Conservation (phyloP, 2,888 invertebrate species). For the Mimas tiliae region DNA sequence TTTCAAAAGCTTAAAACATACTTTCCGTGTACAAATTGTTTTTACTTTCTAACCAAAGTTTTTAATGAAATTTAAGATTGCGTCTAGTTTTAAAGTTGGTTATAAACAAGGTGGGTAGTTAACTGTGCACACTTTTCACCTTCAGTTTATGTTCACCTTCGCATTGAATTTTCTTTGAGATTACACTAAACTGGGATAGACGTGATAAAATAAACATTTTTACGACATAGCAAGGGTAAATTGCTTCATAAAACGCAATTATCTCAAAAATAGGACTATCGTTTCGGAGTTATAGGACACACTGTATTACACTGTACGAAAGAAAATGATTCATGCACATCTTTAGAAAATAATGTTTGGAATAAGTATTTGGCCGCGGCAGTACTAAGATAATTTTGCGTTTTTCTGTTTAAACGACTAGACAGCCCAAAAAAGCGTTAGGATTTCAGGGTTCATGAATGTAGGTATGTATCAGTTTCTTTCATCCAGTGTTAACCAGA, state of each 20-base stretch:
- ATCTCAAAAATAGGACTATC: slow-evolving; percentile 64
- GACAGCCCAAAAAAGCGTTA: too few species aligned
- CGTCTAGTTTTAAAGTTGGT: slow-evolving; percentile 25
- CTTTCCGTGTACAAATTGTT: background rate
- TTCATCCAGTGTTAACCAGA: too few species aligned
- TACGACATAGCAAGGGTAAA: slow-evolving; percentile 71
- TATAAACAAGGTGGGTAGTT: slow-evolving; percentile 34
- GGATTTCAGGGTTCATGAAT: too few species aligned
- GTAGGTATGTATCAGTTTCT: too few species aligned
- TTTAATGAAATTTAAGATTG: slow-evolving; percentile 18
- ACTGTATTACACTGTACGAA: slow-evolving; percentile 18
- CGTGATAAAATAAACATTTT: slow-evolving; percentile 74
- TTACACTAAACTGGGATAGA: slow-evolving; percentile 66
- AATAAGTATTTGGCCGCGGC: background rate
- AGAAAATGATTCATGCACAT: slow-evolving; percentile 19
- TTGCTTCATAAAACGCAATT: slow-evolving; percentile 78
- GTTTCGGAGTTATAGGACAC: slow-evolving; percentile 25
- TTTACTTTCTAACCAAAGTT: background rate
- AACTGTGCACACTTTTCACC: slow-evolving; percentile 35
- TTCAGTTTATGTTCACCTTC: slow-evolving; percentile 41
- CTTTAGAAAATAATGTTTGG: background rate
- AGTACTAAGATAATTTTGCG: background rate
- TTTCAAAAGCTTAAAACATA: background rate
- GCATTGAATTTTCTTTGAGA: slow-evolving; percentile 58
- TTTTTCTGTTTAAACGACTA: background rate